Evolutionary conservation across 2,797 vertebrate species (phyloP).

Genomic region (Fringilla coelebs): DNA sequence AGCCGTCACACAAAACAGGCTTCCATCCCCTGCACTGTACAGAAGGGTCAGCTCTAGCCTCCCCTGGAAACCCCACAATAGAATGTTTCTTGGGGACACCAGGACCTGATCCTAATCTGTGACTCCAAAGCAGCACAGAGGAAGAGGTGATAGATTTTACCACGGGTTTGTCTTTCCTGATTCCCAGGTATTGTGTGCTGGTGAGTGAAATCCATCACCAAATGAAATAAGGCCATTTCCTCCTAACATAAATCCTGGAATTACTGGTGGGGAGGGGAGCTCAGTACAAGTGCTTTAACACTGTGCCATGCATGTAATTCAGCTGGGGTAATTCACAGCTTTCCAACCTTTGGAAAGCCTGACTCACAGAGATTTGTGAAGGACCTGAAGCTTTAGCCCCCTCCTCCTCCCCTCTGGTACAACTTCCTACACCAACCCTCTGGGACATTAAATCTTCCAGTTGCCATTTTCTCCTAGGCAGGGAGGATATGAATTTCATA

Average conservation of each 20-base stretch:
- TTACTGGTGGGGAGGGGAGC: background rate
- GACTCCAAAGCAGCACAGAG: background rate
- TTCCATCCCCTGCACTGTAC: fast-evolving
- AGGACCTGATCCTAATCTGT: background rate
- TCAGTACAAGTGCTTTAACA: background rate
- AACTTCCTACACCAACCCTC: slow-evolving; percentile 48
- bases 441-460: slow-evolving; percentile 71
- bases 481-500: slow-evolving; percentile 73
- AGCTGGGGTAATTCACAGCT: background rate
- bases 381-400: background rate
- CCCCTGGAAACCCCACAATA: background rate
- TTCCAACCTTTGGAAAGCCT: background rate
- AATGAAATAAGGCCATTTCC: background rate
- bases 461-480: slow-evolving; percentile 57
- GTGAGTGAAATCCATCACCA: background rate
- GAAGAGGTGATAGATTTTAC: background rate
- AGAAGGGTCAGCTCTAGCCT: background rate
- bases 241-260: background rate
- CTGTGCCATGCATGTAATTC: background rate
- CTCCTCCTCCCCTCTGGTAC: background rate
- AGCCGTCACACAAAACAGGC: background rate
- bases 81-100: background rate
- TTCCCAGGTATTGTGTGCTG: background rate
- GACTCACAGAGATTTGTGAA: background rate
- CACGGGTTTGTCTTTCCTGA: background rate